These are phyloP conservation scores for Callopanchax toddi DNA, from an alignment of 2,113 vertebrate genomes.

Conservation along the genomic window DNA sequence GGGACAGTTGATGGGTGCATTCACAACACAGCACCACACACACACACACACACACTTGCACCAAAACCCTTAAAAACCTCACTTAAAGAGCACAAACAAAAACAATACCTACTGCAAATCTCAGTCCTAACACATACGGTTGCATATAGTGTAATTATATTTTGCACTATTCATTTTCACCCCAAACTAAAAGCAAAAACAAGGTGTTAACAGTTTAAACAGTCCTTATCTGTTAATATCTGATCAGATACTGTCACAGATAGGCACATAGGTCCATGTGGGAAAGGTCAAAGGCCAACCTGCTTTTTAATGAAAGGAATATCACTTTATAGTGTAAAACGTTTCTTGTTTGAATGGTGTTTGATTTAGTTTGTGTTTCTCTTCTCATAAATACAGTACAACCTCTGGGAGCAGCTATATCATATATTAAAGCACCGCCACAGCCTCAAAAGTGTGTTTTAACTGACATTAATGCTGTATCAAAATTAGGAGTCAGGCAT, in stretches of 20 bases:
- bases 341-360: background rate
- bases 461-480: conserved; percentile 16
- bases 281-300: conserved; percentile 17
- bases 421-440: background rate
- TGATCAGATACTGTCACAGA: conserved; percentile 35
- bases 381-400: conserved; percentile 9
- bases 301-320: conserved; percentile 5
- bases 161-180: conserved; percentile 1
- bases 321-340: conserved; percentile 10
- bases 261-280: conserved; percentile 62
- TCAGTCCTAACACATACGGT: conserved; percentile 25
- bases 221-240: conserved; percentile 29
- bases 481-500: conserved; percentile 9
- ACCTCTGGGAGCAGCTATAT: conserved; percentile 2
- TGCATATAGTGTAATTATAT: conserved; percentile 9
- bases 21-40: conserved; percentile 24
- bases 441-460: conserved; percentile 6
- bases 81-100: conserved; percentile 21
- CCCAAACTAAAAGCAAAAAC: conserved; percentile 38
- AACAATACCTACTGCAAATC: conserved; percentile 22
- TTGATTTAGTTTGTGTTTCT: conserved; percentile 2
- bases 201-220: conserved; percentile 27
- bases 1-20: conserved; percentile 36
- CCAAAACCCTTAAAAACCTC: conserved; percentile 11
- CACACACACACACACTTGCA: conserved; percentile 19